Base-by-base conservation (phyloP, 2,113 vertebrate genomes). In the Cebus imitator region DNA sequence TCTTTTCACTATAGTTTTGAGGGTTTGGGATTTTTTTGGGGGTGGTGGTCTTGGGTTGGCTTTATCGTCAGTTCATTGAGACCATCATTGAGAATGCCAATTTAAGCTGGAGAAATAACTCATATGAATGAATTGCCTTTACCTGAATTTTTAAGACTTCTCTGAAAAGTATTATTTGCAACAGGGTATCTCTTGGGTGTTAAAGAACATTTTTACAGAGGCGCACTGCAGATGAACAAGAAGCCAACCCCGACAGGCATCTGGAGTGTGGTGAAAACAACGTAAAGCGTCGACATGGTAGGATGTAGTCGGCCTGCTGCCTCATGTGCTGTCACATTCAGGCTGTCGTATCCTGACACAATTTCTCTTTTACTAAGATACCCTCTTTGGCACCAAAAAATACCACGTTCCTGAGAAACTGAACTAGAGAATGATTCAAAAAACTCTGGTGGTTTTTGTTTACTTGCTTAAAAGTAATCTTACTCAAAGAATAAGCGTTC, bases 351-450 rank as follows among this genome's bases (percentile, higher is more conserved):
- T 82, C 96, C 92, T 96, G 96, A 98, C 87, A 98, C 94, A 96
- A 96, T 97, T 98, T 98, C 97, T 98, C 96, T 98, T 98, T 97
- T 94, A 95, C 87, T 97, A 88, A 97, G 98, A 97, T 96, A 91
- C 48, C 72, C 81, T 93, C 64, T 87, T 25, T 43, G 73, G 10
- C 95, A 96, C 84, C 68, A 58, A 94, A 17, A 97, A 92, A 95
- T 96, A 94, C 64, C 98, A 58, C 78, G 96, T 98, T 97, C 94
- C 95, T 43, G 0, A 92, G 95, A 98, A 98, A 97, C 76, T 93
- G 87, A 98, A 97, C 92, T 95, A 89, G 72, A 97, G 84, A 90
- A 94, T 96, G 93, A 57, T 40, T 73, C 2, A 40, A 70, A 92
- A 89, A 64, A 97, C 93, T 97, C 80, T 50, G 66, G 32, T 89